phyloP scores from a whole-genome alignment of 2,113 vertebrate species.

The Pollachius pollachius region DNA sequence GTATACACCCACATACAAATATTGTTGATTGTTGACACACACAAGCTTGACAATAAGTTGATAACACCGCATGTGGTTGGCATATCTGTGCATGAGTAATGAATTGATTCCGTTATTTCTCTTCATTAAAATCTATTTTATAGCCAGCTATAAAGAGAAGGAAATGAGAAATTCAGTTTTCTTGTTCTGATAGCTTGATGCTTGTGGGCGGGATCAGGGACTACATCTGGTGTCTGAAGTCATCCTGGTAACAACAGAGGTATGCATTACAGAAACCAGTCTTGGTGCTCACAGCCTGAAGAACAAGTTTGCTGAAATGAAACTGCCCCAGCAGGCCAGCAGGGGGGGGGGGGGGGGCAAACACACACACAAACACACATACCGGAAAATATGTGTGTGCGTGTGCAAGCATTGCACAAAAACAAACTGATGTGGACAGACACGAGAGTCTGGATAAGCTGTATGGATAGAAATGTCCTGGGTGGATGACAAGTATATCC shows the following conservation, averaged over 20 bases:
- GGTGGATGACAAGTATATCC: conserved; percentile 8
- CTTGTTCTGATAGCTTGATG: conserved; percentile 9
- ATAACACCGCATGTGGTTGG: background rate
- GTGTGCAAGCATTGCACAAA: background rate
- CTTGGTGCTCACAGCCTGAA: conserved; percentile 39
- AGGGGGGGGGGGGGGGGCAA: too few species aligned
- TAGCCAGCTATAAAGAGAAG: background rate
- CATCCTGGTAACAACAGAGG: conserved; percentile 23
- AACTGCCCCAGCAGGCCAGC: conserved; percentile 11
- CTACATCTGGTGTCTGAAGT: conserved; percentile 14
- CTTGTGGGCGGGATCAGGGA: conserved; percentile 8
- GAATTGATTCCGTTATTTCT: too few species aligned
- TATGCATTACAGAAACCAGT: conserved; percentile 26
- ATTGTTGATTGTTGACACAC: background rate
- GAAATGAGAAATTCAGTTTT: background rate
- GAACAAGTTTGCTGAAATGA: conserved; percentile 36
- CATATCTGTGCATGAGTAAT: too few species aligned
- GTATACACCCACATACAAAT: conserved; percentile 53
- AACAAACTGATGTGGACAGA: too few species aligned
- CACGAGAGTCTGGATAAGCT: conserved; percentile 7
- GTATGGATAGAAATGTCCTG: conserved; percentile 9
- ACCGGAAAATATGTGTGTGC: conserved; percentile 17
- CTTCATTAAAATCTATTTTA: too few species aligned
- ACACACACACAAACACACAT: conserved; percentile 7
- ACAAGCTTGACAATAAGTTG: background rate